Conservation (phyloP, 1,140 invertebrate genomes). For the Diploscapter pachys region DNA sequence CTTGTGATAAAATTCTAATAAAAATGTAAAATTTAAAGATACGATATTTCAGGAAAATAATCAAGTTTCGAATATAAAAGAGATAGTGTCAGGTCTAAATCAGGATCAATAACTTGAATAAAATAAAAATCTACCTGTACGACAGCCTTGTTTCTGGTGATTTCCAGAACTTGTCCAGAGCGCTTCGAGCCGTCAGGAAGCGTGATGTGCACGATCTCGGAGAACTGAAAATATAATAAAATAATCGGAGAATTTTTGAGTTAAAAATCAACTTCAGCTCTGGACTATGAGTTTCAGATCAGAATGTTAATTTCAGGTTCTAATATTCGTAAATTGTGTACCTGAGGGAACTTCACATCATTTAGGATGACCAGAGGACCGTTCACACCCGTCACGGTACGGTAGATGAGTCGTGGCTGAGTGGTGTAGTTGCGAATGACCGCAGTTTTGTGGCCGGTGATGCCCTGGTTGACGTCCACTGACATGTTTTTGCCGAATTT, state of each 20-base stretch:
- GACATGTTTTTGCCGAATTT: slow-evolving; percentile 16
- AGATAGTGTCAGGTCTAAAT: not conserved
- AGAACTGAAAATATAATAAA: slow-evolving; percentile 67
- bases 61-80: not conserved
- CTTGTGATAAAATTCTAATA: too few relatives aligned
- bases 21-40: not conserved
- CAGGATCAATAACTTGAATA: not conserved
- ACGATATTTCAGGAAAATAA: not conserved
- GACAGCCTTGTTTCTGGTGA: slow-evolving; percentile 93
- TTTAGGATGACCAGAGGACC: slow-evolving; percentile 93
- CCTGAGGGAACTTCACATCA: slow-evolving; percentile 90
- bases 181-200: slow-evolving; percentile 85
- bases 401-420: slow-evolving; percentile 91
- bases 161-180: slow-evolving; percentile 93
- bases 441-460: slow-evolving; percentile 77
- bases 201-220: slow-evolving; percentile 88
- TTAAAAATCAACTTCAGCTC: too few relatives aligned
- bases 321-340: too few relatives aligned
- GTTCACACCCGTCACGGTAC: slow-evolving; percentile 95
- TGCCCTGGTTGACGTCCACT: slow-evolving; percentile 55
- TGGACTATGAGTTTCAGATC: too few relatives aligned
- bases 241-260: too few relatives aligned
- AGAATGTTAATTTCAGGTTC: too few relatives aligned
- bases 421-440: slow-evolving; percentile 92
- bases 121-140: slow-evolving; percentile 67